Evolutionary conservation across 2,113 vertebrate species (phyloP), one percentile per base, ranked within the genome.

Genomic region (Protobothrops mucrosquamatus): DNA sequence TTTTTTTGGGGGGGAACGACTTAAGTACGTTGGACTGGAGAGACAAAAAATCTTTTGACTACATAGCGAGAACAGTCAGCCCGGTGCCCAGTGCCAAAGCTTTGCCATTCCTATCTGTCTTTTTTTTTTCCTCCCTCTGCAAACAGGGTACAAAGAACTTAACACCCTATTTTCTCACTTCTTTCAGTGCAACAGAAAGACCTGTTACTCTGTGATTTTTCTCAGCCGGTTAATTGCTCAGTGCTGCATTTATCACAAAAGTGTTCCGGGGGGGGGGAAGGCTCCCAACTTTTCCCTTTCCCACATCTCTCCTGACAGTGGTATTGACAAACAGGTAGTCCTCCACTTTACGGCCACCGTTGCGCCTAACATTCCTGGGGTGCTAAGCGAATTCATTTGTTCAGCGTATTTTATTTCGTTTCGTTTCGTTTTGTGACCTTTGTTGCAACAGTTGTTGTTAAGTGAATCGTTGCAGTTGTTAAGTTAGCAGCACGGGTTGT

Each of bases 121-220:
- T 34, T 29, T 29, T 59, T 9, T 64, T 64, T 43, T 43, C 0
- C n/a, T 4, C 23, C 23, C 9, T 4, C 52, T 20, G 3, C 12
- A 43, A 59, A 18, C 20, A 59, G 81, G 52, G 52, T 29, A 39
- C 74, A 55, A 91, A 85, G 18, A 57, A 43, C 3, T 86, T 57
- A 85, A 24, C 26, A 34, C 20, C 43, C 22, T 43, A 24, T 69
- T 88, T 87, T 52, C 46, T 39, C 85, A 69, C n/a, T 64, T 26
- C 29, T 22, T n/a, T 88, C 6, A 64, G 22, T 18, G 14, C 51
- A 22, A 48, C 29, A 51, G 54, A 22, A 91, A n/a, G 29, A 64
- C 64, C 43, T 64, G 46, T 51, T 34, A 64, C n/a, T 18, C 29
- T 87, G 91, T 54, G 57, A 92, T 92, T 88, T 88, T 88, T 92